A percentile compares a stretch with the other conserved stretches of the same genome.
Evolutionary conservation across 1,140 invertebrate genomes (phyloP).

Genomic region (Euura saliciscinereae): DNA sequence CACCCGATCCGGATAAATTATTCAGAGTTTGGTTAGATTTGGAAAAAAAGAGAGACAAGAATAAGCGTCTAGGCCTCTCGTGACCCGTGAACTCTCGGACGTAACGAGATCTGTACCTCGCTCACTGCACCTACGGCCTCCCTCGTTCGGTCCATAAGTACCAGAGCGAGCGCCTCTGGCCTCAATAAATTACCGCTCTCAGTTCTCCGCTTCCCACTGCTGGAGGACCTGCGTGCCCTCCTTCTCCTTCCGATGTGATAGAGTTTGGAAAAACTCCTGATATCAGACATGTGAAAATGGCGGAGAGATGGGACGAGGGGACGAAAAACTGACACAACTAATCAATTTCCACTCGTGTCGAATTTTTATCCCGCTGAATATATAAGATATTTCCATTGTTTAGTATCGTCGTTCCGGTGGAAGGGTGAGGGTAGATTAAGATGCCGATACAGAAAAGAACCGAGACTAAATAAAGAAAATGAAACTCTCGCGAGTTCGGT

Average conservation of each 20-base stretch:
- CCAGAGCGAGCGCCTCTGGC: slow-evolving; percentile 37
- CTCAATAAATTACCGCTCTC: slow-evolving; percentile 51
- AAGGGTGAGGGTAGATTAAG: slow-evolving; percentile 28
- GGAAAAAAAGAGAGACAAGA: neutral
- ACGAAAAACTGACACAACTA: neutral
- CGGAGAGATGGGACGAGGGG: too few species aligned
- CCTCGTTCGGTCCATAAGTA: slow-evolving; percentile 29
- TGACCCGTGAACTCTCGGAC: slow-evolving; percentile 50
- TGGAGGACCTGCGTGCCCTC: neutral
- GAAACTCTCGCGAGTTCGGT: too few species aligned
- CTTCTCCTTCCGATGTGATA: slow-evolving; percentile 13
- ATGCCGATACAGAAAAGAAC: slow-evolving; percentile 37
- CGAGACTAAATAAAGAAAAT: too few species aligned
- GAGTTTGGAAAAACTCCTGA: slow-evolving; percentile 1
- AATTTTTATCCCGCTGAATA: neutral
- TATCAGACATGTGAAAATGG: slow-evolving; percentile 1
- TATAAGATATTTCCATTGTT: neutral
- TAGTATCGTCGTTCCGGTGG: neutral
- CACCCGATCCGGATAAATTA: neutral
- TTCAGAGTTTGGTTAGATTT: slow-evolving; percentile 10
- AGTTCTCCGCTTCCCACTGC: slow-evolving; percentile 12
- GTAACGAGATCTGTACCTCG: slow-evolving; percentile 41
- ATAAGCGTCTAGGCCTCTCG: slow-evolving; percentile 23
- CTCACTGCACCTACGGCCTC: slow-evolving; percentile 4
- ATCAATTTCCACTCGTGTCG: neutral